phyloP scores from a whole-genome alignment of 2,888 invertebrate genomes.

The Polydrusus cervinus region DNA sequence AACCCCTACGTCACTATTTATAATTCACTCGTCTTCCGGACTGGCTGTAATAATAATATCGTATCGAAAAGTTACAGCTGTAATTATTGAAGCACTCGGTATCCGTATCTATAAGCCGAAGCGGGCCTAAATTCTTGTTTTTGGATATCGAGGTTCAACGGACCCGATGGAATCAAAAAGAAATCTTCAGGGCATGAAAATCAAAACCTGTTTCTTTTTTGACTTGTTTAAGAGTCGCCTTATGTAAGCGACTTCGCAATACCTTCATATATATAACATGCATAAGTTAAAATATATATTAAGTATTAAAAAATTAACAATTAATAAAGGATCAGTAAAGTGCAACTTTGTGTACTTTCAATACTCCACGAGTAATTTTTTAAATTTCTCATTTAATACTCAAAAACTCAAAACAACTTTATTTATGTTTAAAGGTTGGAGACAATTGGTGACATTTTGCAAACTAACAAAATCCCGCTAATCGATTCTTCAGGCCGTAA shows the following conservation, averaged over 20 bases:
- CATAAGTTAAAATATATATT: slow-evolving; percentile 13
- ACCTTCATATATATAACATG: neutral
- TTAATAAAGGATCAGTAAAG: no score
- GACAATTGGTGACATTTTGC: no score
- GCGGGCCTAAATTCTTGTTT: slow-evolving; percentile 30
- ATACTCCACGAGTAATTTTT: no score
- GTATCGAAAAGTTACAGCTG: slow-evolving; percentile 4
- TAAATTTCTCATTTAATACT: no score
- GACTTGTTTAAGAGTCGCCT: slow-evolving; percentile 29
- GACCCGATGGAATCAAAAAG: slow-evolving; percentile 37
- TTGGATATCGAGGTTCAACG: slow-evolving; percentile 39
- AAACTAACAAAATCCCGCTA: no score
- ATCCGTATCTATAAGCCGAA: slow-evolving; percentile 9
- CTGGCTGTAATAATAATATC: neutral
- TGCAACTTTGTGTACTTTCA: no score
- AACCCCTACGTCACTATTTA: neutral
- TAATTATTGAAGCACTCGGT: slow-evolving; percentile 6
- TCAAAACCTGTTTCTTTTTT: slow-evolving; percentile 42
- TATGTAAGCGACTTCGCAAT: slow-evolving; percentile 30
- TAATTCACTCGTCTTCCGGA: neutral
- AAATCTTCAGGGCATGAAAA: slow-evolving; percentile 27
- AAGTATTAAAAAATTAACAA: no score
- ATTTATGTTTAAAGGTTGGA: no score
- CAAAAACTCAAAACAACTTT: no score
- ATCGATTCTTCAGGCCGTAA: no score